A percentile compares a stretch with the other conserved stretches of the same genome.
Conservation (phyloP, 2,888 invertebrate genomes). For the Oligia latruncula region DNA sequence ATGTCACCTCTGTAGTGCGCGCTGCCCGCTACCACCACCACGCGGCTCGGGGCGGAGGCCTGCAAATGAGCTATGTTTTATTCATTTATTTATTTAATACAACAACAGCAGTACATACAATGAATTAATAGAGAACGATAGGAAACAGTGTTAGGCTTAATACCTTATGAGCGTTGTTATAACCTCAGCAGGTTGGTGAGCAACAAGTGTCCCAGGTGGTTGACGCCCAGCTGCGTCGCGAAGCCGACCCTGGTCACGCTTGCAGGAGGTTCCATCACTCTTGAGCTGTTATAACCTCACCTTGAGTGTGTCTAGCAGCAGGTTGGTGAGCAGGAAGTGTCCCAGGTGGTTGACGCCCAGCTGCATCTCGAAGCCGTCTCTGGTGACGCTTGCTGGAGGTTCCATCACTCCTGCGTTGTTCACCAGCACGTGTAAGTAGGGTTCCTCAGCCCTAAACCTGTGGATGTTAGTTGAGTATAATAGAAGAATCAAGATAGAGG, state of each 20-base stretch:
- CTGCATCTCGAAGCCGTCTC: slow-evolving; percentile 95
- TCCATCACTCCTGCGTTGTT: slow-evolving; percentile 96
- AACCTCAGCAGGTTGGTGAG: slow-evolving; percentile 92
- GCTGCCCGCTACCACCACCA: slow-evolving; percentile 93
- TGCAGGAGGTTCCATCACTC: slow-evolving; percentile 92
- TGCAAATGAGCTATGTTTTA: slow-evolving; percentile 64
- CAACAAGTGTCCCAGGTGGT: slow-evolving; percentile 95
- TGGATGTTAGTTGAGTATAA: background rate
- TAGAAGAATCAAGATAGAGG: background rate
- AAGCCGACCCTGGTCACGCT: slow-evolving; percentile 94
- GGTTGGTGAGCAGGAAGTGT: slow-evolving; percentile 94
- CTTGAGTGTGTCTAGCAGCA: slow-evolving; percentile 92
- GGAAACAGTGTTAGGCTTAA: too few relatives aligned
- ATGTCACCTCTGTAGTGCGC: slow-evolving; percentile 93
- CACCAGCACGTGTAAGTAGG: slow-evolving; percentile 92
- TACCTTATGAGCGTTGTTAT: background rate
- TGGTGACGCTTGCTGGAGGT: slow-evolving; percentile 89
- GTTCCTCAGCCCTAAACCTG: slow-evolving; percentile 90
- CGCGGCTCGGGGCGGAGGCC: slow-evolving; percentile 92
- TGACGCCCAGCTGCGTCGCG: slow-evolving; percentile 95
- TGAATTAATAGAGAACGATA: background rate
- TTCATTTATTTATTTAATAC: background rate
- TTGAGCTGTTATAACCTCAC: slow-evolving; percentile 89
- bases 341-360: slow-evolving; percentile 95
- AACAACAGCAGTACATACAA: background rate